Conservation (phyloP, 35 echinoderm and acorn worm genomes). For the Apostichopus japonicus region DNA sequence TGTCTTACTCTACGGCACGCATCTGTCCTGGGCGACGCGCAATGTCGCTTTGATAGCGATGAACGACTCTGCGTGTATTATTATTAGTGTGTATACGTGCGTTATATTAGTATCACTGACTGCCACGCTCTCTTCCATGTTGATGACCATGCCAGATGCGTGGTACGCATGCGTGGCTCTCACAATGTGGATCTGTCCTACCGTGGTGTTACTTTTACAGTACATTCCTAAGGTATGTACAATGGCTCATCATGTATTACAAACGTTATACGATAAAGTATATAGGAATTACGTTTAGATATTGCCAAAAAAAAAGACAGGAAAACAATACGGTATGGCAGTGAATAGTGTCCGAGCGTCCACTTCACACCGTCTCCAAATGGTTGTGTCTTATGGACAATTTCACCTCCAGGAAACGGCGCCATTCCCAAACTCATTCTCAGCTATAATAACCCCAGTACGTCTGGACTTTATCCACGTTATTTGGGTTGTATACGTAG, state of each 20-base stretch:
- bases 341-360: no score
- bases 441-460: no score
- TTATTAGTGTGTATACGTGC: conserved; percentile 92
- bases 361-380: no score
- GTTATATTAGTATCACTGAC: conserved; percentile 82
- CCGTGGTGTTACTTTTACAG: conserved; percentile 78
- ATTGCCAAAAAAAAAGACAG: not conserved
- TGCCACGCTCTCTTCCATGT: conserved; percentile 53
- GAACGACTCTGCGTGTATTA: conserved; percentile 92
- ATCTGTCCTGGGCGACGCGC: conserved; percentile 90
- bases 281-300: no score
- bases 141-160: conserved; percentile 80
- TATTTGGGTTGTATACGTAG: no score
- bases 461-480: no score
- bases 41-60: conserved; percentile 91
- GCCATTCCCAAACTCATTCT: no score
- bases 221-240: conserved; percentile 89
- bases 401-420: no score
- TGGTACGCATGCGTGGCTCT: conserved; percentile 83
- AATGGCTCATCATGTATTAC: no score
- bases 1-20: conserved; percentile 78
- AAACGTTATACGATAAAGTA: no score
- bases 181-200: conserved; percentile 78
- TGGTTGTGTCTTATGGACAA: no score
- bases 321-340: not conserved